These are phyloP conservation scores for Bos taurus DNA, from an alignment of 2,113 vertebrate species.

Conservation along the genomic window DNA sequence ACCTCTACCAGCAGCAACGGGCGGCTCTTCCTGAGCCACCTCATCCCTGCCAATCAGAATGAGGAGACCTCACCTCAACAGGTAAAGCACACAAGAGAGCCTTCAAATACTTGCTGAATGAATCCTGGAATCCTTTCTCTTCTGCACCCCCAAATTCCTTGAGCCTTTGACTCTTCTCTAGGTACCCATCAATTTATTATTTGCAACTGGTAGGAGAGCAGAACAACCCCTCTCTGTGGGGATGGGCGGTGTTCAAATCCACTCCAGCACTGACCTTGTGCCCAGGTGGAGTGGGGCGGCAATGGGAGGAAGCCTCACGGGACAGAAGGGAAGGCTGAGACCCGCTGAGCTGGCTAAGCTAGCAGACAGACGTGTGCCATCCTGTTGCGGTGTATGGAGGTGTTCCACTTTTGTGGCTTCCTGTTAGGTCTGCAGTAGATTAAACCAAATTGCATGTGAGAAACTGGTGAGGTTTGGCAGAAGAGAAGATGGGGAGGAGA, in stretches of 20 bases:
- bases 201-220: background rate
- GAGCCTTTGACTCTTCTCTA: background rate
- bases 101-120: too few species aligned
- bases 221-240: background rate
- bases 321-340: background rate
- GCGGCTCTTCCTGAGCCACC: background rate
- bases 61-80: background rate
- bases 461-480: background rate
- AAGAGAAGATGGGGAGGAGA: background rate
- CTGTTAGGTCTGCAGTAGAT: background rate
- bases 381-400: rapidly evolving
- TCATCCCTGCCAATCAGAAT: background rate
- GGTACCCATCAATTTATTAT: background rate
- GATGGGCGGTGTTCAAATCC: too few species aligned
- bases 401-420: background rate
- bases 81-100: rapidly evolving
- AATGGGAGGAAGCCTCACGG: background rate
- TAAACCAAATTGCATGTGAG: background rate
- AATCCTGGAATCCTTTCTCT: background rate
- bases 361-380: background rate
- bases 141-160: background rate
- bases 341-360: background rate
- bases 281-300: rapidly evolving
- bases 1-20: rapidly evolving
- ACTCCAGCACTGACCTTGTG: rapidly evolving